Base-by-base conservation (phyloP, 2,888 invertebrate genomes). In the Agapetus fuscipes region DNA sequence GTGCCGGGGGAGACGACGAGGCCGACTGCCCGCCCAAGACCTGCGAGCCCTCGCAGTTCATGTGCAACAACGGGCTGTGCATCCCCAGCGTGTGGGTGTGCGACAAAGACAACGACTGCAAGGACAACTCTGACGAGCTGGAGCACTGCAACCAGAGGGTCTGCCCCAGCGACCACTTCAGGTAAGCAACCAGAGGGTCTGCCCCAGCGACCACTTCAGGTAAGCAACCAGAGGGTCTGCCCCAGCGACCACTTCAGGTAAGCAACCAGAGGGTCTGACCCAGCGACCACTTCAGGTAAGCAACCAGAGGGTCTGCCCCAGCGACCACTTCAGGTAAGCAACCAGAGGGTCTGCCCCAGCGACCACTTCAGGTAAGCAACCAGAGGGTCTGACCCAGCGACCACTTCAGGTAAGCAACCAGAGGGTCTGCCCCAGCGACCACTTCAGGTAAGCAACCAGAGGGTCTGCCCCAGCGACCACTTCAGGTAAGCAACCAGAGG, bases 81-180 rank as follows among this genome's bases (percentile, higher is more conserved):
- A 81, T 88, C 57, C 83, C 86, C 15, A 67, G 70, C 15, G 81
- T 83, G 44, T 88, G 87, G 86, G 76, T 80, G 34, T 87, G 87
- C 60, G 87, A 87, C 64, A 76, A 72, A 12, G 83, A 83, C 57
- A 68, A 74, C 41, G 87, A 88, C 61, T 88, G 88, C 60, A 70
- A 70, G 10, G 83, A 85, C 59, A 76, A 75, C 37, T 76, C 73
- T 2, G 82, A 83, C 56, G 75, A 74, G 53, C 53, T 53, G 34
- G 60, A 61, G 28, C 62, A 68, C 45, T 78, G 78, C 49, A 58
- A 62, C 3, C 56, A 61, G 2, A 61, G 73, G 13, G 65, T 64
- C 2, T 78, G 78, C 49, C 61, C 64, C 2, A 53, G 65, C 4
- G 69, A 66, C 45, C 69, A 72, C 49, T 76, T 76, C 55, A 63